Evolutionary conservation across 2,113 vertebrate genomes (phyloP).

Genomic region (Casuarius casuarius): DNA sequence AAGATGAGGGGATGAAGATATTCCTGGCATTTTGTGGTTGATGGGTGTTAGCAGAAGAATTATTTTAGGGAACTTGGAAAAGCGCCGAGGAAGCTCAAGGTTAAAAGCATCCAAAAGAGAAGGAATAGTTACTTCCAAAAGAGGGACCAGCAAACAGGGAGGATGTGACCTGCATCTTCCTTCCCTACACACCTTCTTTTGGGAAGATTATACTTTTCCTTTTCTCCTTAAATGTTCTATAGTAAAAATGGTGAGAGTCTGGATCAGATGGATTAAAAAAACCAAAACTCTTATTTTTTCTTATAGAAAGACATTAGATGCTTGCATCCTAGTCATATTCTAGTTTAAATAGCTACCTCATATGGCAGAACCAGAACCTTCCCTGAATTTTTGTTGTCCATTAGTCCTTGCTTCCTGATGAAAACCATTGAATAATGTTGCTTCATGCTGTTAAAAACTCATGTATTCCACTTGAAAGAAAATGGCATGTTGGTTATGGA

Average conservation of each 20-base stretch:
- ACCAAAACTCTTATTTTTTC: neutral
- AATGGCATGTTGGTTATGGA: fast-evolving
- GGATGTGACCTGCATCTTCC: neutral
- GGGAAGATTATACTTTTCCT: neutral
- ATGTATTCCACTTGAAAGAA: neutral
- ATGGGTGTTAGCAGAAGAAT: conserved; percentile 41
- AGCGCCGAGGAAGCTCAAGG: conserved; percentile 21
- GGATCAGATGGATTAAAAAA: neutral
- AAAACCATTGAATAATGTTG: neutral
- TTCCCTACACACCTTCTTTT: neutral
- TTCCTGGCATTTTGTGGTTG: conserved; percentile 39
- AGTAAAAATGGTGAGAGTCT: neutral
- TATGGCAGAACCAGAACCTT: neutral
- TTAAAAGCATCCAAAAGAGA: neutral
- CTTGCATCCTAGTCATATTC: neutral
- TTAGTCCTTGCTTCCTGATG: neutral
- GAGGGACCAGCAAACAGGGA: neutral
- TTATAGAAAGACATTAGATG: neutral
- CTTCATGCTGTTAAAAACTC: neutral
- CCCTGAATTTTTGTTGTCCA: neutral
- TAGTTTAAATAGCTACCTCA: neutral
- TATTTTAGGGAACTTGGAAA: conserved; percentile 58
- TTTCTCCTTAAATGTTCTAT: neutral
- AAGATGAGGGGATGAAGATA: conserved; percentile 17
- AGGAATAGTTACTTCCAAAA: conserved; percentile 12